Percentiles rank a stretch among this genome's conserved stretches.
These are phyloP conservation scores for Kryptolebias ocellatus DNA, from an alignment of 2,797 vertebrate genomes.

Conservation along the genomic window DNA sequence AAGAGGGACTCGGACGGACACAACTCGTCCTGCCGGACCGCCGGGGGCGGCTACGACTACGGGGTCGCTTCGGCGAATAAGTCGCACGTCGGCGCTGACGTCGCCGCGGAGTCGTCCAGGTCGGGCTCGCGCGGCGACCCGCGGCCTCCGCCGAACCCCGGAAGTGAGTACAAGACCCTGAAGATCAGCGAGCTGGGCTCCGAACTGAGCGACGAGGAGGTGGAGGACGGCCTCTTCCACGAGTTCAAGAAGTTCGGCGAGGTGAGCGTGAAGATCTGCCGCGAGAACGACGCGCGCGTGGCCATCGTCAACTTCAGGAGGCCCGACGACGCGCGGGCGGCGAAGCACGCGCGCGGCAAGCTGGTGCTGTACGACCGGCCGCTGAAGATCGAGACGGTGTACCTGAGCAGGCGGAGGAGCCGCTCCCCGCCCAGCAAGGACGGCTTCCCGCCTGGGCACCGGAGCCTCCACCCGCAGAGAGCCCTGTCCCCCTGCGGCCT, in stretches of 20 bases:
- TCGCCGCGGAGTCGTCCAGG: conserved; percentile 68
- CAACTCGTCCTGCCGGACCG: conserved; percentile 72
- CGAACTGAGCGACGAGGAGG: conserved; percentile 92
- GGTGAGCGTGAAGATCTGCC: conserved; percentile 95
- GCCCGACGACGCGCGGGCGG: conserved; percentile 93
- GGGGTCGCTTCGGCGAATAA: conserved; percentile 68
- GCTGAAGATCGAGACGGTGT: conserved; percentile 93
- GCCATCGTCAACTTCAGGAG: conserved; percentile 96
- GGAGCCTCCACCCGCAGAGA: conserved; percentile 84
- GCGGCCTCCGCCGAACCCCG: conserved; percentile 74
- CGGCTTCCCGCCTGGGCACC: conserved; percentile 77
- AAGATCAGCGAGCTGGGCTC: conserved; percentile 95
- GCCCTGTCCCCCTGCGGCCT: conserved; percentile 86
- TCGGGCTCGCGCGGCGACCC: conserved; percentile 73
- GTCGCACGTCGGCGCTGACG: conserved; percentile 72
- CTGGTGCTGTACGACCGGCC: conserved; percentile 94
- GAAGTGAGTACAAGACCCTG: conserved; percentile 92
- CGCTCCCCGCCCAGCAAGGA: conserved; percentile 91
- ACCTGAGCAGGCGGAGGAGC: conserved; percentile 83
- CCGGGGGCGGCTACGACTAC: conserved; percentile 82
- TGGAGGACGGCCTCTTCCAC: conserved; percentile 96
- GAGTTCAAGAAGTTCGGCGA: conserved; percentile 98
- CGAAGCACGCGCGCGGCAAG: conserved; percentile 93
- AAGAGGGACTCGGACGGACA: conserved; percentile 67
- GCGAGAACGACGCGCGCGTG: conserved; percentile 90